Evolutionary conservation across 92 coral and sea anemone genomes (phyloP).

Genomic region (Parazoanthus darwini): DNA sequence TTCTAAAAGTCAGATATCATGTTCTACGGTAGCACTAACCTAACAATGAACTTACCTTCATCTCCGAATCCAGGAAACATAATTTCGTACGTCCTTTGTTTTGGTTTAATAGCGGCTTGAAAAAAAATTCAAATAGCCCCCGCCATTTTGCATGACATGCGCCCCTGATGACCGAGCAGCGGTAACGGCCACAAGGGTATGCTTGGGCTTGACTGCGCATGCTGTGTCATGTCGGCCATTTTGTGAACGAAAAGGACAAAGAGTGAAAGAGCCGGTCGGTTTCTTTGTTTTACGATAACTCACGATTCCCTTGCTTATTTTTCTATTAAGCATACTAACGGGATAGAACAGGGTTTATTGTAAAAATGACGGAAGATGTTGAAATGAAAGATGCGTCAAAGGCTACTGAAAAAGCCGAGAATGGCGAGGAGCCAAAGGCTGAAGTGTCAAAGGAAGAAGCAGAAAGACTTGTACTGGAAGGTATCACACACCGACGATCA

Average conservation of each 20-base stretch:
- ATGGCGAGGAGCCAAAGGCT: constrained; percentile 69
- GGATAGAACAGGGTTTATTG: neutral
- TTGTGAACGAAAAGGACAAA: constrained; percentile 3
- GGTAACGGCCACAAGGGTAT: constrained; percentile 9
- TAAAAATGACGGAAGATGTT: constrained; percentile 75
- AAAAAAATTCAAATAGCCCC: neutral
- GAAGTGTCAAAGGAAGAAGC: constrained; percentile 90
- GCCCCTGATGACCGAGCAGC: constrained; percentile 28
- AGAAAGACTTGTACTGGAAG: constrained; percentile 93
- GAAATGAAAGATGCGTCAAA: constrained; percentile 91
- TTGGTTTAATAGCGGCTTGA: neutral
- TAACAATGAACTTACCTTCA: constrained; percentile 6
- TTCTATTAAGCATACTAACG: neutral
- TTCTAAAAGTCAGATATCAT: no score
- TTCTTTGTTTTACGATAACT: neutral
- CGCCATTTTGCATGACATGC: neutral
- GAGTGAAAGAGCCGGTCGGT: neutral
- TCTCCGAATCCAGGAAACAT: constrained; percentile 46
- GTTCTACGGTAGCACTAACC: neutral
- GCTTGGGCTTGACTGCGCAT: constrained; percentile 35
- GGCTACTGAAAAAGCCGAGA: constrained; percentile 57
- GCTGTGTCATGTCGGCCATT: constrained; percentile 71
- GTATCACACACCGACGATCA: constrained; percentile 41
- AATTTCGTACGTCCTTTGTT: neutral
- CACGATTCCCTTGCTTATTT: constrained; percentile 4